Evolutionary conservation across 2,113 vertebrate genomes (phyloP).

Genomic region (Tympanuchus pallidicinctus): DNA sequence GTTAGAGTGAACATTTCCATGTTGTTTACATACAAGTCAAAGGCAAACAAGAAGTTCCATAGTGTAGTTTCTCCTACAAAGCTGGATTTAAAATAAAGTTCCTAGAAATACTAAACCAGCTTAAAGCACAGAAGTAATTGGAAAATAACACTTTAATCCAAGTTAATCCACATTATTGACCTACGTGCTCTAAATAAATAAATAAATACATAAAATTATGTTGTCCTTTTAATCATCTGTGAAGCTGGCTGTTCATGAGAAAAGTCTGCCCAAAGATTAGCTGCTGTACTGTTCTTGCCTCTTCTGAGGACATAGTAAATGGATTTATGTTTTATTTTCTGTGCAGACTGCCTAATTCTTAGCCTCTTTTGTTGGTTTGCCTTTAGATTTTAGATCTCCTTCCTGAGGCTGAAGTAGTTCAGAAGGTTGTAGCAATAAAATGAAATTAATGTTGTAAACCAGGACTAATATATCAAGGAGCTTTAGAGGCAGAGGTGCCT

Average conservation of each 20-base stretch:
- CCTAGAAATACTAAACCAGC: slow-evolving; percentile 58
- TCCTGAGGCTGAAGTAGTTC: slow-evolving; percentile 32
- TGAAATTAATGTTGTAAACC: not conserved
- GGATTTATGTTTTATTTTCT: slow-evolving; percentile 42
- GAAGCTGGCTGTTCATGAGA: not conserved
- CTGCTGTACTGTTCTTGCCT: not conserved
- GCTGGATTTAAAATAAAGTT: slow-evolving; percentile 61
- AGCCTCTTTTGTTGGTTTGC: not conserved
- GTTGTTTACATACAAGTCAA: not conserved
- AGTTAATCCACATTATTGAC: slow-evolving; percentile 74
- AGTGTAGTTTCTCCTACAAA: slow-evolving; percentile 38
- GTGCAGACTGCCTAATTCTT: not conserved
- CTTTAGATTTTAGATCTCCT: not conserved
- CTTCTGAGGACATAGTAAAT: slow-evolving; percentile 11
- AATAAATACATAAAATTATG: slow-evolving; percentile 12
- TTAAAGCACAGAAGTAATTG: slow-evolving; percentile 72
- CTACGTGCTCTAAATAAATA: slow-evolving; percentile 26
- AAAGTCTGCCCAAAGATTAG: slow-evolving; percentile 18
- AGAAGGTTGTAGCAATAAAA: not conserved
- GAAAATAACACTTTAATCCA: slow-evolving; percentile 74
- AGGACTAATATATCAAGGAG: not conserved
- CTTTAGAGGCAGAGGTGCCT: not conserved
- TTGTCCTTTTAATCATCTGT: slow-evolving; percentile 40
- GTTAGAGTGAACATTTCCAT: not conserved
- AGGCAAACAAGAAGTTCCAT: not conserved